A percentile compares a stretch with the other conserved stretches of the same genome.
phyloP scores from a whole-genome alignment of 1,140 invertebrate genomes.

The Diplogasteroides magnus region DNA sequence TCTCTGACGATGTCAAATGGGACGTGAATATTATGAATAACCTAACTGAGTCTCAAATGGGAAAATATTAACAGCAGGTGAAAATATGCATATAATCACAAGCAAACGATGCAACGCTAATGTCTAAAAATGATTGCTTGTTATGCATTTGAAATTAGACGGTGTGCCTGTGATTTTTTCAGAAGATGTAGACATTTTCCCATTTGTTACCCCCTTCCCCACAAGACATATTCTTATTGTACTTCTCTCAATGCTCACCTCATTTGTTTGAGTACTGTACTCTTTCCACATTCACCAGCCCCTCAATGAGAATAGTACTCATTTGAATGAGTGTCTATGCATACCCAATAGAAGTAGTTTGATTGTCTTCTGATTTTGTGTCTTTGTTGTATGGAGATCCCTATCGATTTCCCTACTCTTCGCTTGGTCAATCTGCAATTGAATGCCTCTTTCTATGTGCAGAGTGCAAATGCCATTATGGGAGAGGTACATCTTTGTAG shows the following conservation, averaged over 20 bases:
- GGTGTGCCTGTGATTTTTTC: background rate
- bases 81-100: no score
- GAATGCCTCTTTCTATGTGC: no score
- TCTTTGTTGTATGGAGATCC: background rate
- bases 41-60: no score
- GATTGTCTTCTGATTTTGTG: background rate
- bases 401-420: background rate
- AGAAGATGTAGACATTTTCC: background rate
- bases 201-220: no score
- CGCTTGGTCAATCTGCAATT: no score
- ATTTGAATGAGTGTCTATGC: background rate
- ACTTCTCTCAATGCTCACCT: constrained; percentile 21
- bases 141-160: background rate
- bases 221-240: no score
- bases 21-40: no score
- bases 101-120: no score
- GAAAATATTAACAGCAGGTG: no score
- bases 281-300: constrained; percentile 39
- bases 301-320: constrained; percentile 17
- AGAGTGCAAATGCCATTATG: no score
- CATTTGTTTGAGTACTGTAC: constrained; percentile 40
- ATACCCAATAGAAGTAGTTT: background rate
- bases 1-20: no score
- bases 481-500: no score
- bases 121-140: constrained; percentile 1